Evolutionary conservation across 1,140 invertebrate genomes (phyloP), one percentile per base, ranked within the genome.

Genomic region (Agrypnia vestita): DNA sequence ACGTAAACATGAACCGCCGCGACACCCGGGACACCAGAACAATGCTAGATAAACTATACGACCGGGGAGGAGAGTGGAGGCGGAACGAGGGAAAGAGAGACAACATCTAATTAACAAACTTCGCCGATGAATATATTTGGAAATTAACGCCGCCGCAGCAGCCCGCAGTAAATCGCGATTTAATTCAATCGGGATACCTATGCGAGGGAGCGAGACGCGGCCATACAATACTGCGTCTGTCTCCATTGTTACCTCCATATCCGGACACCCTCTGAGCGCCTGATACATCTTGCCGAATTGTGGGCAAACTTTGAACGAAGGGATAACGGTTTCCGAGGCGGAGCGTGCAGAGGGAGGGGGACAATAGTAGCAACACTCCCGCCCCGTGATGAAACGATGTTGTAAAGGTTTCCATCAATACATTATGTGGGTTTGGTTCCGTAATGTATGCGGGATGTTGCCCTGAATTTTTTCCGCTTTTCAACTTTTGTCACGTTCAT

Each of bases 61-160:
- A 46, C 35, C 55, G 17, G 21, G 53, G 46, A 19, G 47, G 11
- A 77, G 49, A 44, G 51, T 12, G 21, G 13, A 0, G 56, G 17
- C 3, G 17, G 21, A 53, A 59, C 47, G 12, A 25, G 67, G 12
- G 44, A 73, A 59, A 62, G 72, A 15, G 62, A 64, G 75, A 77
- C 62, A 79, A 72, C 80, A 81, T 78, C 80, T 82, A 82, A 82
- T 82, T 82, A 82, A 82, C 76, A 82, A 82, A 82, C 71, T 82
- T 82, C 47, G n/a, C 72, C 71, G 76, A 82, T 82, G 80, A 79
- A 82, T 82, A 78, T 79, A 78, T 79, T 79, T 78, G 72, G 76
- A 72, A 82, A 82, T 82, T 82, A 81, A 82, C 76, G 80, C 72
- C 56, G 44, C 80, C 80, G 80, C 80, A 80, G 51, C 69, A 59